These are phyloP conservation scores for Parnassius orleans DNA, from an alignment of 2,888 invertebrate genomes.

Conservation along the genomic window DNA sequence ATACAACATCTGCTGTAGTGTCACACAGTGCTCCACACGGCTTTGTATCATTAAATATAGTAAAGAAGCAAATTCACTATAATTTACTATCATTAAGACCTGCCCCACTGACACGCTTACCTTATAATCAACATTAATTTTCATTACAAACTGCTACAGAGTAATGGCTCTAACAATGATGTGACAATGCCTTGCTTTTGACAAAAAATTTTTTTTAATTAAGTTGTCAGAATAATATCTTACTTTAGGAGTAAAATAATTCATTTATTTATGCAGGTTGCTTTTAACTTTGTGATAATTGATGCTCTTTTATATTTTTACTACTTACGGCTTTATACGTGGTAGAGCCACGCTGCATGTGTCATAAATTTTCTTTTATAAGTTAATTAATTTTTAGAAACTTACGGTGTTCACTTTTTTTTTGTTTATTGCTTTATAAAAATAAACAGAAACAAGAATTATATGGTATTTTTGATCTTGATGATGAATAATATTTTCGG, in stretches of 20 bases:
- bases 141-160: conserved; percentile 35
- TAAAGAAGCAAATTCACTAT: conserved; percentile 42
- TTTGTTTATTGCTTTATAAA: no score
- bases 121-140: conserved; percentile 51
- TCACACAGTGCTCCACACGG: conserved; percentile 28
- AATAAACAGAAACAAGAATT: no score
- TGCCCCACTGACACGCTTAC: conserved; percentile 48
- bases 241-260: background rate
- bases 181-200: conserved; percentile 18
- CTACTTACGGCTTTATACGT: no score
- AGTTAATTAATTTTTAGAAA: no score
- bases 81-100: conserved; percentile 49
- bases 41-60: conserved; percentile 32
- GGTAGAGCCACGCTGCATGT: no score
- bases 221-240: conserved; percentile 21
- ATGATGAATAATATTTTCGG: no score
- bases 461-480: no score
- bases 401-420: no score
- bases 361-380: no score
- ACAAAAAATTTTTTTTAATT: conserved; percentile 18
- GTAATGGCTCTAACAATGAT: conserved; percentile 33
- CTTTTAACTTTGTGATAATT: no score
- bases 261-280: background rate
- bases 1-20: conserved; percentile 30
- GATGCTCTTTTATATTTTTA: no score